These are phyloP conservation scores for Carduelis carduelis DNA, from an alignment of 2,797 vertebrate species.

Conservation along the genomic window DNA sequence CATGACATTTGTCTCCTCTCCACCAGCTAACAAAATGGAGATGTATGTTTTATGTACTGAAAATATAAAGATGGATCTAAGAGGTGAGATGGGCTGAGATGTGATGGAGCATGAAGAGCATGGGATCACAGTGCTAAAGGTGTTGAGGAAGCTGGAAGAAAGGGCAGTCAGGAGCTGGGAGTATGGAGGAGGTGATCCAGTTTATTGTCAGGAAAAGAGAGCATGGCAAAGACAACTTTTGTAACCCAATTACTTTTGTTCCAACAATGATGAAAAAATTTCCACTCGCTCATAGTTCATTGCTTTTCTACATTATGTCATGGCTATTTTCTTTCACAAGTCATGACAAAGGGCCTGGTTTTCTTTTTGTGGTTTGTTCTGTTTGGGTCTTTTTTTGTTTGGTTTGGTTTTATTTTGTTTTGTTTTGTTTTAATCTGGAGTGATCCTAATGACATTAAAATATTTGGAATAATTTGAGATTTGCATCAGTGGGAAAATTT, in stretches of 20 bases:
- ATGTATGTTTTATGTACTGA: background rate
- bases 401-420: background rate
- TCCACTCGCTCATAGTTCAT: background rate
- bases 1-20: background rate
- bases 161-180: background rate
- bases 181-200: background rate
- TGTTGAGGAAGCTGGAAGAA: background rate
- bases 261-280: background rate
- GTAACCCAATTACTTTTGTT: background rate
- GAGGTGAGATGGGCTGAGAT: background rate
- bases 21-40: background rate
- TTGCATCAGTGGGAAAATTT: background rate
- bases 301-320: background rate
- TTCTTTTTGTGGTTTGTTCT: background rate
- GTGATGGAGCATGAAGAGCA: background rate
- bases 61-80: background rate
- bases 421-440: background rate
- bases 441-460: background rate
- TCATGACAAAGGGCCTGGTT: background rate
- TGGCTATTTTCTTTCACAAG: background rate
- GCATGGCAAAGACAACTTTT: background rate
- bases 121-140: background rate
- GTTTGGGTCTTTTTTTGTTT: background rate
- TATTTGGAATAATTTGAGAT: background rate
- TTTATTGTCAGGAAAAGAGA: background rate